Percentiles rank a stretch among this genome's conserved stretches.
phyloP scores from a whole-genome alignment of 2,113 vertebrate species.

The Dolichallabes microphthalmus region DNA sequence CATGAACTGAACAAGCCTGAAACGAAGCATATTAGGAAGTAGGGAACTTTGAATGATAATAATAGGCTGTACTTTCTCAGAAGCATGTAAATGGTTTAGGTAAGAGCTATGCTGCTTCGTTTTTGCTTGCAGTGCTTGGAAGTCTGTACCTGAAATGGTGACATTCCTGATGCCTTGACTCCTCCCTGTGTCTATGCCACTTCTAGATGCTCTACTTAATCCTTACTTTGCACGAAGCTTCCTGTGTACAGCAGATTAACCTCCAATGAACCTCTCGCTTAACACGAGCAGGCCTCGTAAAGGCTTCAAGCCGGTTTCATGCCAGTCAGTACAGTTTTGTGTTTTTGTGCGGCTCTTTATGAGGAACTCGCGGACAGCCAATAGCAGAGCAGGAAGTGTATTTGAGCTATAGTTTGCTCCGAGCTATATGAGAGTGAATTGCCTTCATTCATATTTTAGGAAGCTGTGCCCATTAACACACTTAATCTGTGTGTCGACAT shows the following conservation, averaged over 20 bases:
- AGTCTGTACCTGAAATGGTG: not conserved
- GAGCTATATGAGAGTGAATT: not conserved
- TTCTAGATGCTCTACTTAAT: not conserved
- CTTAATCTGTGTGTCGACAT: not conserved
- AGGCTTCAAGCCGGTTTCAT: not conserved
- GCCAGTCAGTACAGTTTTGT: not conserved
- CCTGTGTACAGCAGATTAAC: slow-evolving; percentile 16
- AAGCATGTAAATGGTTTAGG: slow-evolving; percentile 9
- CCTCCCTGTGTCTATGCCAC: slow-evolving; percentile 5
- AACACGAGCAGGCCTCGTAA: not conserved
- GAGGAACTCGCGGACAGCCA: not conserved
- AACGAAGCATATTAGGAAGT: not conserved
- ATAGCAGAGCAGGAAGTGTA: not conserved
- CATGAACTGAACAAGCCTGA: not conserved
- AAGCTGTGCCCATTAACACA: not conserved
- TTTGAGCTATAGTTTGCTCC: not conserved
- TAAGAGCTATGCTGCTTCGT: not conserved
- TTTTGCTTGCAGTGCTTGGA: not conserved
- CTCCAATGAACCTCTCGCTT: not conserved
- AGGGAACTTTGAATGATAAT: not conserved
- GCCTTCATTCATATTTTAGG: not conserved
- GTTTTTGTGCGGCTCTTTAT: not conserved
- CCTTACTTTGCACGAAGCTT: not conserved
- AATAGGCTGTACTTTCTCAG: not conserved
- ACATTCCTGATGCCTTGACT: not conserved